Percentiles rank a stretch among this genome's conserved stretches.
Conservation (phyloP, 2,797 vertebrate genomes). For the Austrolebias charrua region DNA sequence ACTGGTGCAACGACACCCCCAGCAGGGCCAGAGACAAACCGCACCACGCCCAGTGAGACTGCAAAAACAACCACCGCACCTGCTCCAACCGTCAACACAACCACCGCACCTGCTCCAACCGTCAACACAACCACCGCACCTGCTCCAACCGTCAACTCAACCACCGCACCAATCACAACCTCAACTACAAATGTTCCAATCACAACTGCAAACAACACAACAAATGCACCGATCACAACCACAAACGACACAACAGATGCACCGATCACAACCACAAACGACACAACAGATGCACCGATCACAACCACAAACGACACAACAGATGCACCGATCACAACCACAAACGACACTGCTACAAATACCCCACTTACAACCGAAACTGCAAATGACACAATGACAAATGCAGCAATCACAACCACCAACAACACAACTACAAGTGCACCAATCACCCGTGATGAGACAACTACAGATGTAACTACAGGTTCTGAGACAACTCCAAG, state of each 20-base stretch:
- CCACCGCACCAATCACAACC: neutral
- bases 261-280: neutral
- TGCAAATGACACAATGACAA: neutral
- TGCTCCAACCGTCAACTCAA: neutral
- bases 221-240: neutral
- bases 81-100: neutral
- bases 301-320: too few relatives aligned
- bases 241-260: neutral
- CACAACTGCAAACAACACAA: neutral
- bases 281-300: neutral
- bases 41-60: conserved; percentile 13
- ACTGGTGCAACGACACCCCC: neutral
- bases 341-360: neutral
- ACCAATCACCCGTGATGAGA: neutral
- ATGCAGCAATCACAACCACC: neutral
- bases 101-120: neutral
- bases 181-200: neutral
- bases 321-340: neutral
- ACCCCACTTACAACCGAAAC: too few relatives aligned
- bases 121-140: neutral
- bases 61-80: conserved; percentile 1
- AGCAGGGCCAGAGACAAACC: conserved; percentile 6
- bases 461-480: too few relatives aligned
- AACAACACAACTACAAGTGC: neutral
- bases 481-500: too few relatives aligned